phyloP scores from a whole-genome alignment of 1,140 invertebrate species.

The Stegodyphus dumicola region DNA sequence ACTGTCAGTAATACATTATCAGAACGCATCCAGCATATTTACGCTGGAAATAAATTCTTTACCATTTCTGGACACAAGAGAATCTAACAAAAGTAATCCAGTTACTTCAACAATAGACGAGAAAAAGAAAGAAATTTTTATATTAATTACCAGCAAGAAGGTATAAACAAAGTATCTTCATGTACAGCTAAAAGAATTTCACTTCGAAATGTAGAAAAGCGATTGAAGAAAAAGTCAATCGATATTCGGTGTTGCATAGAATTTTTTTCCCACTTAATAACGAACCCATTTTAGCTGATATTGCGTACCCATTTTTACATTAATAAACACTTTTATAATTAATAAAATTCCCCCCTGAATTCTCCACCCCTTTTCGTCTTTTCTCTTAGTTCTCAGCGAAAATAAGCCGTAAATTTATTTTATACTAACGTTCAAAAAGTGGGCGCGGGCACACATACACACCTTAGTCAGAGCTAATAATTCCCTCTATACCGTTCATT shows the following conservation, averaged over 20 bases:
- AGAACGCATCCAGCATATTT: too few relatives aligned
- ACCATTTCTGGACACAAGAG: too few relatives aligned
- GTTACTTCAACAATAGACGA: too few relatives aligned
- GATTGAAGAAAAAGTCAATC: too few relatives aligned
- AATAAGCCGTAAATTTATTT: conserved; percentile 53
- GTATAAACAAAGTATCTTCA: too few relatives aligned
- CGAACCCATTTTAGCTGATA: background rate
- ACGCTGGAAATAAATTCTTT: too few relatives aligned
- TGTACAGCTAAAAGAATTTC: too few relatives aligned
- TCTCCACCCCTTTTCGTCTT: background rate
- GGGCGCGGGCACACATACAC: conserved; percentile 21
- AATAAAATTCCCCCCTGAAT: conserved; percentile 39
- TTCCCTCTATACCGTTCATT: conserved; percentile 47
- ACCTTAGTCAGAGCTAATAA: conserved; percentile 44
- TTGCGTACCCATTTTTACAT: background rate
- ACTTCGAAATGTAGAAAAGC: too few relatives aligned
- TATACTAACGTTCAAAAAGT: conserved; percentile 30
- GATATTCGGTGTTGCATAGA: background rate
- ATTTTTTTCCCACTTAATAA: background rate
- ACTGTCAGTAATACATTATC: too few relatives aligned
- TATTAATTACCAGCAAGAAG: too few relatives aligned
- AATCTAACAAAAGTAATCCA: too few relatives aligned
- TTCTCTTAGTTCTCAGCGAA: conserved; percentile 36
- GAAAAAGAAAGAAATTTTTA: too few relatives aligned
- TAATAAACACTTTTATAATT: conserved; percentile 51